phyloP scores from a whole-genome alignment of 2,797 vertebrate species.

The Megaceryle alcyon region DNA sequence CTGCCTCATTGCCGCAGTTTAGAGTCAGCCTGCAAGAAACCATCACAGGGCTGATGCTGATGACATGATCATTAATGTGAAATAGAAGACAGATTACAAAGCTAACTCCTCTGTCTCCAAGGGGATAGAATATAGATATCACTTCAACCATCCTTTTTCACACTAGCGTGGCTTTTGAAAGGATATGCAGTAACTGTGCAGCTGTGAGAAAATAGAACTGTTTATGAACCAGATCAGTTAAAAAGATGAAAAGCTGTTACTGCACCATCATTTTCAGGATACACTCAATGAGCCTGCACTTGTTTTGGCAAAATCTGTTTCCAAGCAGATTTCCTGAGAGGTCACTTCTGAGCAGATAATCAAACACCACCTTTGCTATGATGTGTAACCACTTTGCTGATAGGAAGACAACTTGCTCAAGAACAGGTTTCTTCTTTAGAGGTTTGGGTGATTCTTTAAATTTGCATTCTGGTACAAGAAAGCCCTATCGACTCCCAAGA shows the following conservation, averaged over 20 bases:
- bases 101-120: not conserved
- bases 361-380: accelerated
- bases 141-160: not conserved
- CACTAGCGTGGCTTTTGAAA: not conserved
- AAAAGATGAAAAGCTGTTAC: not conserved
- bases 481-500: accelerated
- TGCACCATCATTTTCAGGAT: too few relatives aligned
- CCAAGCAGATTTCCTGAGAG: not conserved
- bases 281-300: not conserved
- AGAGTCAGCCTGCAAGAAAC: too few relatives aligned
- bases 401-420: accelerated
- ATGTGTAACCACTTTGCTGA: not conserved
- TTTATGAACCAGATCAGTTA: not conserved
- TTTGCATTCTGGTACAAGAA: not conserved
- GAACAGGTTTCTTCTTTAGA: not conserved
- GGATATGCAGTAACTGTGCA: not conserved
- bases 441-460: not conserved
- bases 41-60: too few relatives aligned
- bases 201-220: not conserved
- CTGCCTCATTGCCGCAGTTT: too few relatives aligned
- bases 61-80: too few relatives aligned
- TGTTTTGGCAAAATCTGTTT: not conserved
- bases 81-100: too few relatives aligned
- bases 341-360: not conserved
- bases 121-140: not conserved